These are phyloP conservation scores for Siniperca undulata DNA, from an alignment of 2,797 vertebrate genomes.

Conservation along the genomic window DNA sequence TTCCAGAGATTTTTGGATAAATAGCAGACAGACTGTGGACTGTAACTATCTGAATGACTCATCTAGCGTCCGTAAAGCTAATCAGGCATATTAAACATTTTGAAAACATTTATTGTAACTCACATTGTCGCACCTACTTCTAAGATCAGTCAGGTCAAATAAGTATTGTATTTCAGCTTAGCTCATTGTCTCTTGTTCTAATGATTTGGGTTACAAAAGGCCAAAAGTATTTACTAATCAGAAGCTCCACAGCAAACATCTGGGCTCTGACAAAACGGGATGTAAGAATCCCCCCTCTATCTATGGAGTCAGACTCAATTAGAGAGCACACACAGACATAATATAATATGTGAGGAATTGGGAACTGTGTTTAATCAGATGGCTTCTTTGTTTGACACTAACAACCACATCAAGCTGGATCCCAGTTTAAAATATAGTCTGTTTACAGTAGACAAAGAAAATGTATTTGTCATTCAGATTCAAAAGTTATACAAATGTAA, in stretches of 20 bases:
- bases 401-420: constrained; percentile 60
- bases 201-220: constrained; percentile 1
- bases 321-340: constrained; percentile 52
- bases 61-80: neutral
- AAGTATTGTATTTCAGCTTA: neutral
- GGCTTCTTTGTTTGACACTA: constrained; percentile 51
- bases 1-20: constrained; percentile 33
- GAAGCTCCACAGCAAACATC: constrained; percentile 50
- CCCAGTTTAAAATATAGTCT: constrained; percentile 32
- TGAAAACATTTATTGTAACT: constrained; percentile 24
- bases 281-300: constrained; percentile 35
- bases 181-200: neutral
- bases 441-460: constrained; percentile 56
- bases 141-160: constrained; percentile 26
- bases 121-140: neutral
- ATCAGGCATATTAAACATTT: constrained; percentile 19
- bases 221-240: constrained; percentile 12
- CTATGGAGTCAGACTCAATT: constrained; percentile 57
- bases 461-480: constrained; percentile 52
- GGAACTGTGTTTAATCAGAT: constrained; percentile 47
- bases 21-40: constrained; percentile 2
- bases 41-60: constrained; percentile 15
- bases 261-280: constrained; percentile 29
- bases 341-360: constrained; percentile 37
- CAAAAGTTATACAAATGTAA: constrained; percentile 28